Evolutionary conservation across 2,113 vertebrate species (phyloP).

Genomic region (Hippolais icterina): DNA sequence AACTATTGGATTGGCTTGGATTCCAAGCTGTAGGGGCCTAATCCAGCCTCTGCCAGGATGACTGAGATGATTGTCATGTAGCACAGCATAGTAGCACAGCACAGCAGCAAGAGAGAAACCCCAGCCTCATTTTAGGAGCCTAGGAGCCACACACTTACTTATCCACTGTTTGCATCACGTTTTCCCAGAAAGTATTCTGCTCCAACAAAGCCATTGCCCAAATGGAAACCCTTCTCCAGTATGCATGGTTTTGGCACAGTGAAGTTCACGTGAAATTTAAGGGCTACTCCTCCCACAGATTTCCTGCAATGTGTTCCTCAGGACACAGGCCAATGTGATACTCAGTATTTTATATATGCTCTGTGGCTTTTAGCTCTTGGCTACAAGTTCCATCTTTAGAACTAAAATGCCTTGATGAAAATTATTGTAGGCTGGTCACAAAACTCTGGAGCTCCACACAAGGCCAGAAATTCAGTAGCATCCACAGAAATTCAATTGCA

Average conservation of each 20-base stretch:
- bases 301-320: not conserved
- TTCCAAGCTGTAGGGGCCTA: not conserved
- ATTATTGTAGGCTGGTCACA: not conserved
- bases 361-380: not conserved
- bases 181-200: not conserved
- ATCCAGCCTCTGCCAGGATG: not conserved
- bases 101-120: not conserved
- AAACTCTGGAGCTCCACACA: not conserved
- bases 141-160: not conserved
- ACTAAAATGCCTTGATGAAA: not conserved
- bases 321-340: not conserved
- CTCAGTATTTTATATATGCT: not conserved
- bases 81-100: not conserved
- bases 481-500: not conserved
- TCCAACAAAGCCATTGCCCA: not conserved
- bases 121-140: not conserved
- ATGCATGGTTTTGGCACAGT: fast-evolving
- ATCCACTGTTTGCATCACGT: not conserved
- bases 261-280: not conserved
- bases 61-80: not conserved
- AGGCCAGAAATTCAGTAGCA: not conserved
- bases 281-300: not conserved
- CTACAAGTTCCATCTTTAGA: not conserved
- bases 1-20: not conserved
- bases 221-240: not conserved